Base-by-base conservation (phyloP, 2,113 vertebrate genomes). In the Forbesichthys papilliferus region DNA sequence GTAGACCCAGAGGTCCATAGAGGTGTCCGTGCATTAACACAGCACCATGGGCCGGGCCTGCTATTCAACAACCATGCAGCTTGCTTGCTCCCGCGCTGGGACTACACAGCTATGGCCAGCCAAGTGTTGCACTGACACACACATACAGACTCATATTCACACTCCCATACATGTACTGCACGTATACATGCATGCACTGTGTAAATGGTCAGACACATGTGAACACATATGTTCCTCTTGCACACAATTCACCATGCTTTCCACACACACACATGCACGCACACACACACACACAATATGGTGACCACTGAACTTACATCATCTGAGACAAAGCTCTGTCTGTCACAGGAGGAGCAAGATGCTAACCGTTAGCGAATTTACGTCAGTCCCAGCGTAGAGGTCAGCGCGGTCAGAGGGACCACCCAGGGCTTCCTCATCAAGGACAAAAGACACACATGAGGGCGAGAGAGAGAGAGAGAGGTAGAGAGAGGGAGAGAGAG, bases 391-490 rank as follows among this genome's bases (percentile, higher is more conserved):
- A 82, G 74, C 69, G 0, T 73, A 75, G 69, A 81, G 84, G 86
- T 90, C 88, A 88, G 66, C 7, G 53, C 68, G 81, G 86, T 89
- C 89, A 89, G 77, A 82, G 77, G 3, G 88, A 88, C 90, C 90
- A 88, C 85, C 90, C 90, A 89, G 86, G 84, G 85, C 83, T 77
- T 82, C 75, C 77, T 85, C 85, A 86, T 85, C 82, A 88, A 90
- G 87, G 87, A 84, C 85, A 85, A 88, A 42, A 84, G 75, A 79
- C 80, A 69, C 36, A 4, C 66, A 82, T 66, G 76, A 74, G 74
- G 66, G 57, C 61, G 69, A 52, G 64, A 8, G 33, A 61, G 70
- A 49, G 61, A 51, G 73, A 70, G 13, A 57, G 49, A 64, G 42
- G n/a, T 5, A 51, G 52, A 64, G 5, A 16, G 61, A 34, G 13